Percentiles rank a stretch among this genome's conserved stretches.
phyloP scores from a whole-genome alignment of 2,113 vertebrate species.

The Syngnathus typhle region DNA sequence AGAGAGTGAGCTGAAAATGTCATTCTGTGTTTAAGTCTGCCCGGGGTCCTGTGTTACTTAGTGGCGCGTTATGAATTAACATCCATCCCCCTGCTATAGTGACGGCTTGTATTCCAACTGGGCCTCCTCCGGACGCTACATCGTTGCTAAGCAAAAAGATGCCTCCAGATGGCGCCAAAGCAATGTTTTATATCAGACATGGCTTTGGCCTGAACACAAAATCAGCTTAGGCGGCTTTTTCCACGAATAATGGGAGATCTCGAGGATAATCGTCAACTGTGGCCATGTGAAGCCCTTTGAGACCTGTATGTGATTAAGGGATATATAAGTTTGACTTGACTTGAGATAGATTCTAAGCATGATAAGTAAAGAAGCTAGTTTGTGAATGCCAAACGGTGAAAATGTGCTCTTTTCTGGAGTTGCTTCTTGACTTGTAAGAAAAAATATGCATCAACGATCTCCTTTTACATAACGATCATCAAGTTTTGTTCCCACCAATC shows the following conservation, averaged over 20 bases:
- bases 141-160: background rate
- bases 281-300: too few species aligned
- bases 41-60: slow-evolving; percentile 48
- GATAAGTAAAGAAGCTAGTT: too few species aligned
- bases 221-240: background rate
- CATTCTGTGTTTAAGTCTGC: slow-evolving; percentile 55
- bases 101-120: slow-evolving; percentile 38
- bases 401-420: too few species aligned
- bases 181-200: background rate
- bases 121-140: background rate
- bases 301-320: too few species aligned
- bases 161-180: background rate
- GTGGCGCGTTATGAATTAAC: slow-evolving; percentile 58
- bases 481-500: background rate
- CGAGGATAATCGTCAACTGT: too few species aligned
- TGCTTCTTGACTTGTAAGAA: background rate
- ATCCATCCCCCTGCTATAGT: slow-evolving; percentile 50
- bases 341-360: too few species aligned
- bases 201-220: background rate
- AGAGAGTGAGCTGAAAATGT: slow-evolving; percentile 66
- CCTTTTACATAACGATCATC: background rate
- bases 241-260: too few species aligned
- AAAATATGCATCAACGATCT: background rate
- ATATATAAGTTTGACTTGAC: too few species aligned
- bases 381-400: too few species aligned